These are phyloP conservation scores for Acronicta alni DNA, from an alignment of 2,888 invertebrate species.

Conservation along the genomic window DNA sequence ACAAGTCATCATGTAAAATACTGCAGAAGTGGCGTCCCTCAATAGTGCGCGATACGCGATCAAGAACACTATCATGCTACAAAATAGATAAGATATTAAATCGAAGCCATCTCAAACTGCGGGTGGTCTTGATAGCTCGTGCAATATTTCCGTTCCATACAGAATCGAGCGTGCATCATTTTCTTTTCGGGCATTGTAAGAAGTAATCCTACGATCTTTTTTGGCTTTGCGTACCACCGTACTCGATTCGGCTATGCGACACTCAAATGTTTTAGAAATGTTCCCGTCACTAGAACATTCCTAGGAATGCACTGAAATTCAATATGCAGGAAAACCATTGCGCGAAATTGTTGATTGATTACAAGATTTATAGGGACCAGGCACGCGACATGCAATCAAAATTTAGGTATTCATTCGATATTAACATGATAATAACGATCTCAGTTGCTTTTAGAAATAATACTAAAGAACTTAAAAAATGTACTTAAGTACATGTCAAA, in stretches of 20 bases:
- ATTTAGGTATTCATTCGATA: no score
- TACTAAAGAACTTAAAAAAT: no score
- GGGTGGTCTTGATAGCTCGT: no score
- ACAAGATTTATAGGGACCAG: neutral
- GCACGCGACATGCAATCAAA: neutral
- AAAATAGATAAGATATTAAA: no score
- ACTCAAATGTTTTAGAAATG: constrained; percentile 21
- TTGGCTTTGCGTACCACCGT: neutral
- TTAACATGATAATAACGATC: no score
- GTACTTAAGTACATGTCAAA: no score
- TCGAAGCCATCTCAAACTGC: no score
- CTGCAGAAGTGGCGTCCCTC: constrained; percentile 20
- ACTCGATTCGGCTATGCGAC: constrained; percentile 13
- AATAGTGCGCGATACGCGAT: neutral
- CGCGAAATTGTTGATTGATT: constrained; percentile 8
- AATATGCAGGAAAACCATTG: neutral
- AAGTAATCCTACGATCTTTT: constrained; percentile 16
- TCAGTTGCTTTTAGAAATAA: neutral
- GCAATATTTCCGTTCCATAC: no score
- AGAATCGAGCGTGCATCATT: neutral
- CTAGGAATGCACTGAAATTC: constrained; percentile 12
- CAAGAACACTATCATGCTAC: no score
- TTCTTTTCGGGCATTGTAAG: neutral
- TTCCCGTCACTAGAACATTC: constrained; percentile 14
- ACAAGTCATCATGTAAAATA: constrained; percentile 3